Evolutionary conservation across 2,888 invertebrate species (phyloP), one percentile per base, ranked within the genome.

Genomic region (Platycheirus rosarum): DNA sequence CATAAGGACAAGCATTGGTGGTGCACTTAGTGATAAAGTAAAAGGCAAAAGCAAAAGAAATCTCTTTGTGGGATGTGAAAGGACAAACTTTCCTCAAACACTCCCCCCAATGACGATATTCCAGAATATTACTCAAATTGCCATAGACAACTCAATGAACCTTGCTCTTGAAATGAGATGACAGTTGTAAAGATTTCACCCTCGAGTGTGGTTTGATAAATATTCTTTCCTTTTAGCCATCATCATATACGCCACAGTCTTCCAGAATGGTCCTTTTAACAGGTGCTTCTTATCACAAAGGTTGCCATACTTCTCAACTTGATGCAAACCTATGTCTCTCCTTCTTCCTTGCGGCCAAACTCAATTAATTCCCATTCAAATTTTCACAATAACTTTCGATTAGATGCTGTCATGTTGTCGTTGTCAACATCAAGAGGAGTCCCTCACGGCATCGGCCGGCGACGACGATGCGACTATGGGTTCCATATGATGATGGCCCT

Each of bases 341-440:
- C 18, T 42, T n/a, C 29, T 32, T 49, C 68, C 77, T 68, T 77
- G 76, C 76, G 82, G 82, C 82, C 82, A 82, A 82, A 82, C 82
- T 76, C 82, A 82, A 82, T 82, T 82, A 82, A 73, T 82, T 82
- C 66, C 73, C 82, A 82, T 82, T 82, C 76, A 77, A 82, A 82
- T 73, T 77, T 82, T 51, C 71, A 82, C 82, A 82, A 82, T 82
- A 82, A 76, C 82, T 82, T 76, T 82, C 82, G 82, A 76, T 82
- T 77, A 82, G 82, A 71, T 63, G 71, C 62, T 82, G 70, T 71
- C 68, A 70, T 75, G 66, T 66, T 29, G 55, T 55, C 68, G 55
- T 37, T 37, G 70, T 57, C 77, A 48, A 69, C 55, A 53, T 14
- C 49, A 37, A 48, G 23, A n/a, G 16, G n/a, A 63, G 55, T 70